Conservation (phyloP, 2,113 vertebrate genomes). For the Plecturocebus donacophilus region DNA sequence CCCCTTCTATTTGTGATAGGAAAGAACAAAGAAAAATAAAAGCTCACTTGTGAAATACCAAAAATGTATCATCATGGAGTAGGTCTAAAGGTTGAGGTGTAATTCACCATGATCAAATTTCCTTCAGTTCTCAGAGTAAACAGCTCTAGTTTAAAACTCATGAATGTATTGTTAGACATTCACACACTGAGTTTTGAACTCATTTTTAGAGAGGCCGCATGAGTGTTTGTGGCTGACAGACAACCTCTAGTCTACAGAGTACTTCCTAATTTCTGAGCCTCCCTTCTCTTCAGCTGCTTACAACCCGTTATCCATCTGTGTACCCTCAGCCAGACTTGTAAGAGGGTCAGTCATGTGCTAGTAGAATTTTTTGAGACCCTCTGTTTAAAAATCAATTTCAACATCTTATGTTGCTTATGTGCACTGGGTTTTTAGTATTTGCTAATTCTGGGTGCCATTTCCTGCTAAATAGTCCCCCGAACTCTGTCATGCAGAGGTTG, state of each 20-base stretch:
- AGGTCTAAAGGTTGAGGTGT: not conserved
- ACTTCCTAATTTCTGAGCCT: not conserved
- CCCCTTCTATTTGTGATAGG: not conserved
- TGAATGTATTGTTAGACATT: not conserved
- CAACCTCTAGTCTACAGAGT: too few relatives aligned
- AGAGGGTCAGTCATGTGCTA: not conserved
- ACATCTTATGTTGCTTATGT: not conserved
- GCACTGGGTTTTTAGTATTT: not conserved
- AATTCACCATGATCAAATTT: not conserved
- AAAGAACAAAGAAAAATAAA: not conserved
- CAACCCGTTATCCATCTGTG: not conserved
- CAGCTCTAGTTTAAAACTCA: not conserved
- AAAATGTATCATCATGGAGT: not conserved
- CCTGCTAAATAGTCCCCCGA: not conserved
- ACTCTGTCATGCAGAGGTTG: not conserved
- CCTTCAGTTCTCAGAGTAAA: not conserved
- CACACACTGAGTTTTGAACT: not conserved
- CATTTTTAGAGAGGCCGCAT: not conserved
- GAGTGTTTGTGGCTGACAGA: not conserved
- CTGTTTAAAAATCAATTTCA: slow-evolving; percentile 11
- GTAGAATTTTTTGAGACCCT: not conserved
- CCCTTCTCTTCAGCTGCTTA: not conserved
- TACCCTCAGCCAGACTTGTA: not conserved
- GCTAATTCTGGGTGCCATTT: not conserved
- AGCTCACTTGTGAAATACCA: not conserved